These are phyloP conservation scores for Acrossocheilus fasciatus DNA, from an alignment of 2,797 vertebrate species.

Conservation along the genomic window DNA sequence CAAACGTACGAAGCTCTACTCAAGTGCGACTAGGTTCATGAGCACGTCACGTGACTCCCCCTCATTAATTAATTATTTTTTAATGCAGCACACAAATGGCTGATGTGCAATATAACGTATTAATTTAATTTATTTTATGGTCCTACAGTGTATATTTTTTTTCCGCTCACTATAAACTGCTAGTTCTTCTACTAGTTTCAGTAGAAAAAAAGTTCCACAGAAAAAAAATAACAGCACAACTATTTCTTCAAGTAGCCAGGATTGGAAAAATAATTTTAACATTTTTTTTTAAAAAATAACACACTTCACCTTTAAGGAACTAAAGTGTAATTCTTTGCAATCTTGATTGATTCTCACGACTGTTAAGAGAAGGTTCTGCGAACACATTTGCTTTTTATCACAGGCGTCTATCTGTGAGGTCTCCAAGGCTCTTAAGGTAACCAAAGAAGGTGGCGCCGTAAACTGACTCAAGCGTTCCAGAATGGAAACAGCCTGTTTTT, in stretches of 20 bases:
- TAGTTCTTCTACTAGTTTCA: not conserved
- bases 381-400: constrained; percentile 19
- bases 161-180: not conserved
- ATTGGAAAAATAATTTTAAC: not conserved
- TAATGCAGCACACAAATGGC: not conserved
- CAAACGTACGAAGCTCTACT: no score
- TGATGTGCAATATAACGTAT: not conserved
- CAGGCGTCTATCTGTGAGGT: constrained; percentile 19
- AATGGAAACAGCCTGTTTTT: constrained; percentile 25
- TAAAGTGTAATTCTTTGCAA: not conserved
- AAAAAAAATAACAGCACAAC: not conserved
- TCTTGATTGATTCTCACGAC: not conserved
- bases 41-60: no score
- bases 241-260: not conserved
- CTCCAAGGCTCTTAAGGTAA: constrained; percentile 24
- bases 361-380: constrained; percentile 13
- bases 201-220: not conserved
- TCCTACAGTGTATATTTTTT: not conserved
- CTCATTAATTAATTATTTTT: not conserved
- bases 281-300: not conserved
- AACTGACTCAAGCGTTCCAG: constrained; percentile 19
- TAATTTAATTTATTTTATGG: not conserved
- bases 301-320: not conserved
- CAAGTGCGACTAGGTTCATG: no score
- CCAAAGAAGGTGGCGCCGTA: constrained; percentile 12